phyloP scores from a whole-genome alignment of 2,797 vertebrate species.

The Darevskia mixta region DNA sequence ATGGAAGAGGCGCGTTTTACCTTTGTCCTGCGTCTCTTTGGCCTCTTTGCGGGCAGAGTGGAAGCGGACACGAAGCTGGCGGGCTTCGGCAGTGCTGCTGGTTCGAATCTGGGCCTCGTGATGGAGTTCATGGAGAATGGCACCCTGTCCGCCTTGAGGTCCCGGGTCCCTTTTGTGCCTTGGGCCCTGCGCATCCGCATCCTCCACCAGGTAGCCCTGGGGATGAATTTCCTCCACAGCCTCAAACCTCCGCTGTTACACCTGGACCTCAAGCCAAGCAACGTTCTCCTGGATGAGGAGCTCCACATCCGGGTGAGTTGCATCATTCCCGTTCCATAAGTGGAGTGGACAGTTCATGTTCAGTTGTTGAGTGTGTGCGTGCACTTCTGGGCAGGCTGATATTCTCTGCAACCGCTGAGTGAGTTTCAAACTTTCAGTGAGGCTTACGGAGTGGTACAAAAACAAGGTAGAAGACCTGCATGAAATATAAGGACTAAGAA shows the following conservation, averaged over 20 bases:
- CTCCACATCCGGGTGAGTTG: conserved; percentile 85
- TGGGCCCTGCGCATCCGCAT: conserved; percentile 89
- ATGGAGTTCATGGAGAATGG: conserved; percentile 87
- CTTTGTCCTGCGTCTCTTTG: conserved; percentile 16
- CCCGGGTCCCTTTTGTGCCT: conserved; percentile 74
- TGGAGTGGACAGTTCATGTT: no score
- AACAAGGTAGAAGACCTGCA: no score
- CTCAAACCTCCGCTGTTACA: conserved; percentile 84
- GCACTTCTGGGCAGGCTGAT: no score
- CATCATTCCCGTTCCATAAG: background rate
- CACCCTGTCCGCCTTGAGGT: conserved; percentile 81
- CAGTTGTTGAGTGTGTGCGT: no score
- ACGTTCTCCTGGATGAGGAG: conserved; percentile 84
- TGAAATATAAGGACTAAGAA: no score
- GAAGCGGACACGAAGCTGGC: background rate
- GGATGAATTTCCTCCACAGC: conserved; percentile 89
- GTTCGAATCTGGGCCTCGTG: conserved; percentile 73
- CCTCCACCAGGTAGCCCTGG: conserved; percentile 84
- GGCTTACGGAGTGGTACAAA: no score
- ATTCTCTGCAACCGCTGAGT: background rate
- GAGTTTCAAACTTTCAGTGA: background rate
- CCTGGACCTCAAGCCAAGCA: conserved; percentile 88
- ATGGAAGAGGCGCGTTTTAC: conserved; percentile 44
- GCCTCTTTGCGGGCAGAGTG: conserved; percentile 15
- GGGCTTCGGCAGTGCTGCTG: fast-evolving